Base-by-base conservation (phyloP, 1,140 invertebrate genomes). In the Zaprionus ghesquierei region DNA sequence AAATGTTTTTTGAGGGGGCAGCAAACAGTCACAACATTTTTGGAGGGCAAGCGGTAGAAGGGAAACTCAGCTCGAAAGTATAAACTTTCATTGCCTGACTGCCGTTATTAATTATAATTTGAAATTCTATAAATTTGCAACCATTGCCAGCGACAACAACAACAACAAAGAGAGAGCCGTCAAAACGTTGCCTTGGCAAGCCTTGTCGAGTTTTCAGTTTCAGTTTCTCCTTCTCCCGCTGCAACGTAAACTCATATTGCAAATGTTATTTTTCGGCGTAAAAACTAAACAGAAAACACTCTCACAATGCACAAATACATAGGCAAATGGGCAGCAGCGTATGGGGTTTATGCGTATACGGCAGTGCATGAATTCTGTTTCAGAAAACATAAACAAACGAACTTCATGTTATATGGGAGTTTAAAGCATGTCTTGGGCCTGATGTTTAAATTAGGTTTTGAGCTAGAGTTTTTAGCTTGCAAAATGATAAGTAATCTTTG, bases 71-170 rank as follows among this genome's bases (percentile, higher is more conserved):
- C 13, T 38, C 25, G 13, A 77, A 73, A 81, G 71, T 76, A 55
- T 53, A 79, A 72, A 70, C 70, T 82, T 82, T 77, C 53, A 69
- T 63, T 68, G 75, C 70, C 65, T 56, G 46, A 51, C 68, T 80
- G 65, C 58, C 55, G 49, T 69, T 85, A 75, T 81, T 81, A 81
- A 86, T 86, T 81, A 72, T 85, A 85, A 80, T 86, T 77, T 81
- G 68, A 72, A 86, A 86, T 85, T 85, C 81, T 80, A 80, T 80
- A 85, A 85, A 75, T 77, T 79, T 74, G 68, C 73, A 79, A 73
- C 60, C 73, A 79, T 61, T n/a, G 53, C 31, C 53, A 58, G 15
- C 60, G 55, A 49, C 54, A 23, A 29, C 64, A 66, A 25, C 33
- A 76, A 58, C 55, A 58, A 66, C 23, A 46, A 68, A 63, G 54